Base-by-base conservation (phyloP, 2,113 vertebrate genomes). In the Nesoenas mayeri region DNA sequence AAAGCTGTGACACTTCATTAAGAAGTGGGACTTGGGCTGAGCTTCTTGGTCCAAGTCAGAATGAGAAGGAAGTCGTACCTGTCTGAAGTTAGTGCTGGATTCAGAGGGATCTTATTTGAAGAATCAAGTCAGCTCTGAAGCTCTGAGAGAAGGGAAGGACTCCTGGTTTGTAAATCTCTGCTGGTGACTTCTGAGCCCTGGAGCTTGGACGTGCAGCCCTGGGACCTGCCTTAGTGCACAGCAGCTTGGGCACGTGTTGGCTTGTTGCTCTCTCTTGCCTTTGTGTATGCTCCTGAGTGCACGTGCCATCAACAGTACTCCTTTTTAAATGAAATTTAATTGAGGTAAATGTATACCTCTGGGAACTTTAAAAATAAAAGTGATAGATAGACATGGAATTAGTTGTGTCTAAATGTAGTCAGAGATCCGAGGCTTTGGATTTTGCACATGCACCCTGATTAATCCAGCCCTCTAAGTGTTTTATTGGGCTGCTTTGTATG, bases 381-480 rank as follows among this genome's bases (percentile, higher is more conserved):
- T 9, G 51, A 12, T 22, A 6, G 32, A 18, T 47, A 7, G 1
- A 2, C 9, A 4, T 2, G 38, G 3, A 82, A 31, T 36, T 56
- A 12, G 14, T 70, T 61, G 14, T 48, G 10, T 29, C 65, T 61
- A n/a, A 78, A 53, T 48, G 16, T 48, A 71, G 19, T 28, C 36
- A 62, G 60, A 64, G 10, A 32, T 42, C 3, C 14, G 22, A 48
- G n/a, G 36, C 20, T 79, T 71, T 62, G 31, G 24, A 34, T 58
- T 50, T 36, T 91, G 21, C 15, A 34, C 3, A 1, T 7, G n/a
- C 1, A 19, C 2, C 9, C 5, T 77, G 40, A n/a, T 82, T 70
- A 58, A 62, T 71, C 6, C 13, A 81, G 18, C 16, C 8, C 9
- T 48, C 50, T 26, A 47, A 65, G n/a, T 40, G 21, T 42, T 65